Percentiles rank a stretch among this genome's conserved stretches.
phyloP scores from a whole-genome alignment of 1,140 invertebrate genomes.

The Drosophila busckii region DNA sequence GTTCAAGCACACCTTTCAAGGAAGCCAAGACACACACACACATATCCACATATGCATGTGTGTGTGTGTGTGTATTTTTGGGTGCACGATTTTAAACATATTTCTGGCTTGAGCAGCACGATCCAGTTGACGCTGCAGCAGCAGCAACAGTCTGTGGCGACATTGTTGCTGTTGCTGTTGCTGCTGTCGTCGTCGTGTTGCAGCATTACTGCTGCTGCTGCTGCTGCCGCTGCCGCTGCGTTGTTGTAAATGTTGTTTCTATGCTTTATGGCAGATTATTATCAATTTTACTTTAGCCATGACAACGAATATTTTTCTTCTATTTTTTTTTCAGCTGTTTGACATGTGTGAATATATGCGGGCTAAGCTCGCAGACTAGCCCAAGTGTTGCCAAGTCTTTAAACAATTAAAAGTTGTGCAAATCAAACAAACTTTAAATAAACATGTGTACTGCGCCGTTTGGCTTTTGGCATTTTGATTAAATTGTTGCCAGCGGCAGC shows the following conservation, averaged over 20 bases:
- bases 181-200: constrained; percentile 28
- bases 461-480: too few species aligned
- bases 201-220: constrained; percentile 6
- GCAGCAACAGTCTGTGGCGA: constrained; percentile 23
- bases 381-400: too few species aligned
- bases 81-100: constrained; percentile 45
- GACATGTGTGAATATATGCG: constrained; percentile 66
- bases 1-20: constrained; percentile 66
- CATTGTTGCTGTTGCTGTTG: constrained; percentile 37
- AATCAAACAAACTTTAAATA: too few species aligned
- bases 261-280: constrained; percentile 33
- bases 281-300: constrained; percentile 59
- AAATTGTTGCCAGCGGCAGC: too few species aligned
- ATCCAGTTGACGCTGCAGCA: constrained; percentile 14
- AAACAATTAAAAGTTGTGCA: too few species aligned
- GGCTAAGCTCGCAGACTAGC: too few species aligned
- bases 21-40: too few species aligned
- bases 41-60: too few species aligned
- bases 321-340: too few species aligned
- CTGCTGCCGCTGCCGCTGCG: not conserved
- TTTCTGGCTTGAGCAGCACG: constrained; percentile 34
- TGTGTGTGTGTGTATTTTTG: too few species aligned
- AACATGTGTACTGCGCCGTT: too few species aligned
- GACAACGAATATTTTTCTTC: constrained; percentile 66
- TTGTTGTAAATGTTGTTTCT: too few species aligned